Base-by-base conservation (phyloP, 2,797 vertebrate genomes). In the Syngnathus rostellatus region DNA sequence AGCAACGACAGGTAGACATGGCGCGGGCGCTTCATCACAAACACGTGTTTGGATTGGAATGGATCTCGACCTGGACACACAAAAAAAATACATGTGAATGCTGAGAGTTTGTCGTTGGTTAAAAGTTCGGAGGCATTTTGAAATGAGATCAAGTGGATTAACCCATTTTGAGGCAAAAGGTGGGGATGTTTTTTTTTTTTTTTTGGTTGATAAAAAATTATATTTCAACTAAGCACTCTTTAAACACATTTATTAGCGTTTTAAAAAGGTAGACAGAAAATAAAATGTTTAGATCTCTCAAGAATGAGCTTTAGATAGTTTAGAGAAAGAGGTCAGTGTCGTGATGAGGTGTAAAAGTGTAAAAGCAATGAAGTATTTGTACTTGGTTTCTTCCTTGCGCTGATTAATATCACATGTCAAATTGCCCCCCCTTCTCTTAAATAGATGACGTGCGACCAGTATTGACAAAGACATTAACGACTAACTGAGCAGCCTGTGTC, bases 21-120 rank as follows among this genome's bases (percentile, higher is more conserved):
- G 80, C 85, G 78, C 81, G 75, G 80, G 78, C 69, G 82, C 83
- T 87, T 90, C 92, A 92, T 93, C 78, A 77, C 83, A 80, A 81
- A 85, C 72, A 77, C 77, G 66, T 58, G 76, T 17, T 48, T 48
- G 46, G 39, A 58, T 74, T 72, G 71, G 68, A 76, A 80, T 53
- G 72, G 65, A 72, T 75, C 83, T 79, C 77, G 63, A 82, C 76
- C 83, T 89, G 76, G 62, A 81, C 8, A 50, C 7, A 25, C 40
- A 79, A 67, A 41, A 61, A 61, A 14, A 19, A 41, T 5, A 21
- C 0, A 2, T 5, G 11, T 43, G 41, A 43, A 43, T 4, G 11
- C 11, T 43, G 41, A 43, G 41, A 43, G 41, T 53, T 53, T 53
- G 51, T 53, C n/a, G 19, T 23, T 3, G 10, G 41, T 43, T 4